These are phyloP conservation scores for Tetramorium parvispinum DNA, from an alignment of 1,140 invertebrate genomes.

Conservation along the genomic window DNA sequence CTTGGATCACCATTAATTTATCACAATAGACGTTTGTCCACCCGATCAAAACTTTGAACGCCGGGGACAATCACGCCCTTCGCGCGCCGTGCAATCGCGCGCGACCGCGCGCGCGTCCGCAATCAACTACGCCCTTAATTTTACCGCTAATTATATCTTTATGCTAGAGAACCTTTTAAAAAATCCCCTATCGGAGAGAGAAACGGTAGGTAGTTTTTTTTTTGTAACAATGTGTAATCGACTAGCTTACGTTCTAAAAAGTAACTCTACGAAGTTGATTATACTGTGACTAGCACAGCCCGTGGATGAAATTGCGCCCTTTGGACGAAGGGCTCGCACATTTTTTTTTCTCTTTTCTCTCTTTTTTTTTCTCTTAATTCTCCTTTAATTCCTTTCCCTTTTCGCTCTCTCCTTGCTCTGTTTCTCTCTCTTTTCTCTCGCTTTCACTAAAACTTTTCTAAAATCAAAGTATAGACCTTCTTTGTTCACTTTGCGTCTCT, in stretches of 20 bases:
- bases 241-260: constrained; percentile 74
- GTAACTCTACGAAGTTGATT: constrained; percentile 80
- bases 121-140: constrained; percentile 62
- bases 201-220: constrained; percentile 76
- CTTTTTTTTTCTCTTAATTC: constrained; percentile 29
- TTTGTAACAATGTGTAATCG: constrained; percentile 74
- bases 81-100: constrained; percentile 48
- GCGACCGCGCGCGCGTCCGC: constrained; percentile 39
- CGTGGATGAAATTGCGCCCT: constrained; percentile 77
- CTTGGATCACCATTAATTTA: constrained; percentile 86
- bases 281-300: constrained; percentile 82
- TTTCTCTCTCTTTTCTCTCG: constrained; percentile 21
- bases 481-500: background rate
- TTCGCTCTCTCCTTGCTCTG: constrained; percentile 16
- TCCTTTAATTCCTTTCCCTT: constrained; percentile 15
- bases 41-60: constrained; percentile 78
- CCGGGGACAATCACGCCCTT: constrained; percentile 73
- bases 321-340: constrained; percentile 49
- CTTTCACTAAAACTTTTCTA: constrained; percentile 20
- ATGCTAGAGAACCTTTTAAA: constrained; percentile 78
- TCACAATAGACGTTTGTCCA: constrained; percentile 84
- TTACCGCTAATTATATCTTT: constrained; percentile 62
- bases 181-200: constrained; percentile 79
- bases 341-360: constrained; percentile 47
- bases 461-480: constrained; percentile 20